phyloP scores from a whole-genome alignment of 2,888 invertebrate genomes.

The Pandemis cinnamomeana region DNA sequence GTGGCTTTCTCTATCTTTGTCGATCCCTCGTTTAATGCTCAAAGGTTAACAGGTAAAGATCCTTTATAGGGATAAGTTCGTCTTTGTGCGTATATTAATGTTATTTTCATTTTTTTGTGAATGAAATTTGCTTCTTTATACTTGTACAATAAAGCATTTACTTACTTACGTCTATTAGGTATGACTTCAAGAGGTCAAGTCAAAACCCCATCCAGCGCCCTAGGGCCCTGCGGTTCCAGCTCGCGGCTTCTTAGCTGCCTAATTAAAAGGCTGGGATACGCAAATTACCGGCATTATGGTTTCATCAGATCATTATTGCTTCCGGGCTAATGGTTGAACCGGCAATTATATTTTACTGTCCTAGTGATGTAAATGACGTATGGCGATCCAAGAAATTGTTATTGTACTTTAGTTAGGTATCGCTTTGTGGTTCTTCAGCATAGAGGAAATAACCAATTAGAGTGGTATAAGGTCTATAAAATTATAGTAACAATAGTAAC shows the following conservation, averaged over 20 bases:
- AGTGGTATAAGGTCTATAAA: no score
- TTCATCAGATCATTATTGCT: conserved; percentile 67
- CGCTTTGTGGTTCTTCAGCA: no score
- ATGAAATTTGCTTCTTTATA: no score
- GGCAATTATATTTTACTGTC: conserved; percentile 60
- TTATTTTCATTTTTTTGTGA: no score
- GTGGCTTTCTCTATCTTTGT: no score
- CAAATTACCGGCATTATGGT: conserved; percentile 69
- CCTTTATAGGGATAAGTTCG: no score
- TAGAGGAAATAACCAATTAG: no score
- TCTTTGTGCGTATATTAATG: no score
- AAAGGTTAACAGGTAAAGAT: no score
- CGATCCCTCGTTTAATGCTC: no score
- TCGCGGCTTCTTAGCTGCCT: conserved; percentile 62
- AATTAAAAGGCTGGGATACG: conserved; percentile 69
- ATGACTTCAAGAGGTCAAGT: neutral
- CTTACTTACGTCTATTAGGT: neutral
- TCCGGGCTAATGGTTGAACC: conserved; percentile 53
- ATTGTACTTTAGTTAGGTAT: neutral
- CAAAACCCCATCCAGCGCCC: conserved; percentile 43
- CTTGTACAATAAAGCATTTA: no score
- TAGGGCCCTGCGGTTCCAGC: conserved; percentile 43
- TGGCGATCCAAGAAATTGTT: neutral
- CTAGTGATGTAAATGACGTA: conserved; percentile 18
- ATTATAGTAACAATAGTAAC: no score